Evolutionary conservation across 2,797 vertebrate genomes (phyloP), one percentile per base, ranked within the genome.

Genomic region (Botia kubotai): DNA sequence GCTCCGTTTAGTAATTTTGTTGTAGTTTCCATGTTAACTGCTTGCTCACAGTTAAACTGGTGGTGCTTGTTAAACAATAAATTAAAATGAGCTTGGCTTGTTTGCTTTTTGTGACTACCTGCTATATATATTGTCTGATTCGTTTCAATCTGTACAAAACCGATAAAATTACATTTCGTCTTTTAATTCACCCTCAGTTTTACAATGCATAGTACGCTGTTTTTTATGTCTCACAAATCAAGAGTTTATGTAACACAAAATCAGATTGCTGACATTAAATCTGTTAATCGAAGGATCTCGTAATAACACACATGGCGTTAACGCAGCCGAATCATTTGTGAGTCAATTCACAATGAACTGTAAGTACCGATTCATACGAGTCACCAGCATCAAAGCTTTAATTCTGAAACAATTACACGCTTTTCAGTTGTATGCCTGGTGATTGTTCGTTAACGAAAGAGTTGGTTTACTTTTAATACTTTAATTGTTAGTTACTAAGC

Each of bases 41-140:
- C 8, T 71, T 11, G 6, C 1, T 1, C 21, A 46, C 12, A 8
- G 66, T 3, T 43, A 66, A 17, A 11, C 8, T 58, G 66, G 6
- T 4, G 14, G 52, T 39, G 36, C 66, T 83, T 75, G 66, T 21
- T 19, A 72, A 77, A 72, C 72, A 83, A 75, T 17, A 4, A 52
- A 43, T 75, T 3, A 3, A 57, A 68, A n/a, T 23, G 1, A 46
- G 39, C 26, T 13, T 57, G 63, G 11, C 0, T 39, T 43, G 50
- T 43, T 57, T 68, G 36, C 53, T 3, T 19, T 66, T 77, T 46
- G 33, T 66, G 19, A 43, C 53, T 29, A 55, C 29, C 4, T 3
- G n/a, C 50, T 16, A 36, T 21, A 11, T 11, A 29, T 14, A 2
- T 46, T 46, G 10, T 46, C 8, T 10, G 43, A 46, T 11, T 46